phyloP scores from a whole-genome alignment of 2,797 vertebrate genomes.

The Mormyrops boulengeri region DNA sequence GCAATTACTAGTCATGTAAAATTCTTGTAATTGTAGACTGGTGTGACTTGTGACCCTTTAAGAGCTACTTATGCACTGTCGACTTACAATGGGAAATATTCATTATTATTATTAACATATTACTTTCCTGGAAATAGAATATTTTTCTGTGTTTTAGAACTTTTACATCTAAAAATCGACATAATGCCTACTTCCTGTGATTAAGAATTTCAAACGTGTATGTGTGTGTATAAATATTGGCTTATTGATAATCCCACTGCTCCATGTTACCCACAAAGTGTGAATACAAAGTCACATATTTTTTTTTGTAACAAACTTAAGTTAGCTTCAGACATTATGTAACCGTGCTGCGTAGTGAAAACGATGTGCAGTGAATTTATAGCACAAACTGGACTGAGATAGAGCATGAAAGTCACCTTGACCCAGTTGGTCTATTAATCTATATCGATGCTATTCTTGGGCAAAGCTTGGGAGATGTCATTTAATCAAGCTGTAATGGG shows the following conservation, averaged over 20 bases:
- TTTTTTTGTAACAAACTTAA: not conserved
- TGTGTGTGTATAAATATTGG: not conserved
- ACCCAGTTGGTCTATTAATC: conserved; percentile 20
- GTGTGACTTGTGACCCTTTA: not conserved
- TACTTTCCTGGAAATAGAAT: not conserved
- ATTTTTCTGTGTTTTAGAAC: not conserved
- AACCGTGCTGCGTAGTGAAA: not conserved
- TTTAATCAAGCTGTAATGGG: conserved; percentile 20
- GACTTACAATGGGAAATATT: not conserved
- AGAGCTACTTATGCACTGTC: not conserved
- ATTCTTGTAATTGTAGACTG: not conserved
- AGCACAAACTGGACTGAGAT: not conserved
- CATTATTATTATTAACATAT: not conserved
- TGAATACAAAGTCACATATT: not conserved
- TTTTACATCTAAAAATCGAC: not conserved
- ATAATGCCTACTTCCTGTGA: not conserved
- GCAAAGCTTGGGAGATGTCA: conserved; percentile 10
- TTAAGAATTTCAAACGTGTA: not conserved
- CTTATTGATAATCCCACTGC: not conserved
- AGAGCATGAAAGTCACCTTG: conserved; percentile 16
- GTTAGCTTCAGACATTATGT: not conserved
- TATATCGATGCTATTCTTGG: conserved; percentile 21
- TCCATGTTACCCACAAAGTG: not conserved
- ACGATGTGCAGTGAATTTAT: conserved; percentile 13
- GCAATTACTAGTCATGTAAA: not conserved